Evolutionary conservation across 2,888 invertebrate species (phyloP).

Genomic region (Drosophila kuntzei): DNA sequence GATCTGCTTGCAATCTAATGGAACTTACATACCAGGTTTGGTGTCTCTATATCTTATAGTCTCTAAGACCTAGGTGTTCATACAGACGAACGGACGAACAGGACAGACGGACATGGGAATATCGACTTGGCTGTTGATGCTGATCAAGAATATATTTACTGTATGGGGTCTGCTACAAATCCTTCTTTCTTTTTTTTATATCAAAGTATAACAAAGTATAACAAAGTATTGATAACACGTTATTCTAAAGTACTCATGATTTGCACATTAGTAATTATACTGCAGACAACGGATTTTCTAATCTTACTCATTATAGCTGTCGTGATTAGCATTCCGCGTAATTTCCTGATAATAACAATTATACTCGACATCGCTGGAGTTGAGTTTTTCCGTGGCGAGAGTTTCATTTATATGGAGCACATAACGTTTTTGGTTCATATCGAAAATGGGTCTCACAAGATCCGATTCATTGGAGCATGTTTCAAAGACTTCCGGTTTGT

Average conservation of each 20-base stretch:
- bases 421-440: conserved; percentile 54
- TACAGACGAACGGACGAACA: too few relatives aligned
- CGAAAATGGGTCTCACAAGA: conserved; percentile 57
- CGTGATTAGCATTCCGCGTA: conserved; percentile 41
- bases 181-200: too few relatives aligned
- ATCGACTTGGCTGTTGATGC: too few relatives aligned
- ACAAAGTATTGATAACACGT: neutral
- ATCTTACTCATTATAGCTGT: conserved; percentile 57
- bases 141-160: too few relatives aligned
- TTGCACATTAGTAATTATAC: neutral
- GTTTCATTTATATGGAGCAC: conserved; percentile 57
- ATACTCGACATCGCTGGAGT: conserved; percentile 52
- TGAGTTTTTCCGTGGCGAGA: conserved; percentile 49
- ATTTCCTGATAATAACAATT: conserved; percentile 83
- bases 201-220: too few relatives aligned
- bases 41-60: too few relatives aligned
- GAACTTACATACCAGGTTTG: too few relatives aligned
- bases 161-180: too few relatives aligned
- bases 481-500: conserved; percentile 86
- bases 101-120: too few relatives aligned
- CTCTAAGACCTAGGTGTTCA: too few relatives aligned
- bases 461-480: conserved; percentile 85
- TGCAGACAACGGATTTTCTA: neutral
- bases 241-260: neutral
- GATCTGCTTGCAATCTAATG: too few relatives aligned